Evolutionary conservation across 2,113 vertebrate genomes (phyloP).

Genomic region (Macquaria ambigua): DNA sequence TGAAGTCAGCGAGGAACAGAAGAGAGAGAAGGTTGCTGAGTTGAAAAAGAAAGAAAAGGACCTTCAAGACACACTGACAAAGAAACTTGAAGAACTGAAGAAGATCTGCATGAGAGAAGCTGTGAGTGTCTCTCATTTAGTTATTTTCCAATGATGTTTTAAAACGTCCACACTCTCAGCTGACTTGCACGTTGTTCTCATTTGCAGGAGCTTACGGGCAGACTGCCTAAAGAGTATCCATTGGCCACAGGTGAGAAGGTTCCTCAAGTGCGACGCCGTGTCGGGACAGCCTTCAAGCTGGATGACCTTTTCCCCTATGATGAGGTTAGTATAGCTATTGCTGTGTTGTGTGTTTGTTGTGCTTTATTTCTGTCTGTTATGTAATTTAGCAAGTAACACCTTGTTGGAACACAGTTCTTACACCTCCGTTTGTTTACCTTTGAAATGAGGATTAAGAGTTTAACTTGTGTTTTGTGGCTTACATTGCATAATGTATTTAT

Average conservation of each 20-base stretch:
- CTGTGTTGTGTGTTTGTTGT: slow-evolving; percentile 23
- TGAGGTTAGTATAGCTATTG: slow-evolving; percentile 81
- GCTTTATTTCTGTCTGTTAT: neutral
- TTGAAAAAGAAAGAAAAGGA: slow-evolving; percentile 93
- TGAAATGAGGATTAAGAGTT: slow-evolving; percentile 10
- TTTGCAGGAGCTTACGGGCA: slow-evolving; percentile 92
- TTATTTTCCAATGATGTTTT: neutral
- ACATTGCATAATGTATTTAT: neutral
- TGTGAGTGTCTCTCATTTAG: slow-evolving; percentile 83
- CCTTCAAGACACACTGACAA: slow-evolving; percentile 89
- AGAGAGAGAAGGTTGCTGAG: slow-evolving; percentile 93
- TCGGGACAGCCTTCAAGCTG: slow-evolving; percentile 92
- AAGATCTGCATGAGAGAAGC: slow-evolving; percentile 95
- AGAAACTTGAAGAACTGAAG: slow-evolving; percentile 94
- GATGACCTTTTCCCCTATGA: slow-evolving; percentile 91
- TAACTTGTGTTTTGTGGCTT: neutral
- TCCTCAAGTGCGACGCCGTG: slow-evolving; percentile 89
- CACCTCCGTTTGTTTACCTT: slow-evolving; percentile 30
- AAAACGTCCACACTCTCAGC: neutral
- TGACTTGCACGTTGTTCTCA: slow-evolving; percentile 31
- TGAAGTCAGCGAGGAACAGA: slow-evolving; percentile 93
- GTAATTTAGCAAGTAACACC: neutral
- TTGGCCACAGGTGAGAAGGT: slow-evolving; percentile 90
- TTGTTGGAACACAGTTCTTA: neutral
- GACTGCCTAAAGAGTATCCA: slow-evolving; percentile 94